Evolutionary conservation across 2,113 vertebrate genomes (phyloP).

Genomic region (Calonectris borealis): DNA sequence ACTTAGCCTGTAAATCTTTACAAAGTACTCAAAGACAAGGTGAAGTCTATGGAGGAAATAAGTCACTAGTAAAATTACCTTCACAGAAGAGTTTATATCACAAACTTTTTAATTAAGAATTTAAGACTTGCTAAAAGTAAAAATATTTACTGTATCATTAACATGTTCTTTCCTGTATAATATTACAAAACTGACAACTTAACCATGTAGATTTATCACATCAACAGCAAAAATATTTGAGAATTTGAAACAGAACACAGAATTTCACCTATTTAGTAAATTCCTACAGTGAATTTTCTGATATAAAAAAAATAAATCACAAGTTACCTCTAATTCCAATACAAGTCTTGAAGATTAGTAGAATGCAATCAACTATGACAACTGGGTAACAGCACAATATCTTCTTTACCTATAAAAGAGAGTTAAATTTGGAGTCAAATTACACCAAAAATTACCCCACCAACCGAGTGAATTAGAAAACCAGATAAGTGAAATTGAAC

Average conservation of each 20-base stretch:
- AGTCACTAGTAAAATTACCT: background rate
- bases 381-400: background rate
- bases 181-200: background rate
- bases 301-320: background rate
- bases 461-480: background rate
- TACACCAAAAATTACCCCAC: background rate
- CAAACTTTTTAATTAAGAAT: background rate
- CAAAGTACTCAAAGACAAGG: background rate
- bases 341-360: background rate
- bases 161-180: background rate
- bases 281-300: background rate
- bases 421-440: background rate
- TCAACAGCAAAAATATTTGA: background rate
- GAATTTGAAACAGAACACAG: background rate
- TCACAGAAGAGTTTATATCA: background rate
- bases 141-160: background rate
- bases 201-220: background rate
- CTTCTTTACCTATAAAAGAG: conserved; percentile 5
- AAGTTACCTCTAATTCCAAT: conserved; percentile 15
- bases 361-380: background rate
- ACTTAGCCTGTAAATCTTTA: background rate
- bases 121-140: background rate
- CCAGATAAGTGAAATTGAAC: background rate
- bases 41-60: background rate
- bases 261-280: background rate